Conservation (phyloP, 2,797 vertebrate genomes). For the Tokudaia tokunoshimensis region DNA sequence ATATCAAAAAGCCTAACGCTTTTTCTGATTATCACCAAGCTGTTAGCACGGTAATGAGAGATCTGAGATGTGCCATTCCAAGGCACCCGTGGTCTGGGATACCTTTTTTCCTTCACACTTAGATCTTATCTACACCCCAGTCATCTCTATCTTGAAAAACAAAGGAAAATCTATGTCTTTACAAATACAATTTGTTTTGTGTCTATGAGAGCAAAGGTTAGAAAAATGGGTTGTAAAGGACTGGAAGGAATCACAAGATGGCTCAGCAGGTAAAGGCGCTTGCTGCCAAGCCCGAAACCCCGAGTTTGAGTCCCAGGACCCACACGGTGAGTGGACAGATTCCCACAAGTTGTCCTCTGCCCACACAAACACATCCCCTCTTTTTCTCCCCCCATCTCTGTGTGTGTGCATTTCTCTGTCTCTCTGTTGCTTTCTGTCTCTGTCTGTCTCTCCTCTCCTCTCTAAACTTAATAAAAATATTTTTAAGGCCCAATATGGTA, state of each 20-base stretch:
- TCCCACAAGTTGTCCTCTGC: not conserved
- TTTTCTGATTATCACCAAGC: slow-evolving; percentile 13
- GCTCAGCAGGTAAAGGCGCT: not conserved
- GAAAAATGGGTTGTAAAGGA: slow-evolving; percentile 10
- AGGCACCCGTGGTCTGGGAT: not conserved
- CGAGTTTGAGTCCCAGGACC: not conserved
- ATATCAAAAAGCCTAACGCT: not conserved
- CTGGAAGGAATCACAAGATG: not conserved
- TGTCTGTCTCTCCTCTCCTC: not conserved
- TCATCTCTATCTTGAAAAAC: slow-evolving; percentile 21
- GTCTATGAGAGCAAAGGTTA: slow-evolving; percentile 19
- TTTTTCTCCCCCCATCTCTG: not conserved
- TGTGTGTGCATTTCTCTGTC: not conserved
- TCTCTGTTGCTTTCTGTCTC: not conserved
- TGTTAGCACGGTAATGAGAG: not conserved
- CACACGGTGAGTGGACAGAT: not conserved
- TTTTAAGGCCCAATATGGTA: not conserved
- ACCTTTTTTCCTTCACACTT: not conserved
- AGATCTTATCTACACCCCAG: not conserved
- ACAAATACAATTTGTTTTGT: slow-evolving; percentile 36
- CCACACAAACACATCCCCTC: not conserved
- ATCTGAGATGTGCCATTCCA: not conserved
- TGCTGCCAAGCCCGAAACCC: not conserved
- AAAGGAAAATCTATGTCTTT: slow-evolving; percentile 50
- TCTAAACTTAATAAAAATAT: not conserved